phyloP scores from a whole-genome alignment of 2,888 invertebrate genomes.

The Nephrotoma flavescens region DNA sequence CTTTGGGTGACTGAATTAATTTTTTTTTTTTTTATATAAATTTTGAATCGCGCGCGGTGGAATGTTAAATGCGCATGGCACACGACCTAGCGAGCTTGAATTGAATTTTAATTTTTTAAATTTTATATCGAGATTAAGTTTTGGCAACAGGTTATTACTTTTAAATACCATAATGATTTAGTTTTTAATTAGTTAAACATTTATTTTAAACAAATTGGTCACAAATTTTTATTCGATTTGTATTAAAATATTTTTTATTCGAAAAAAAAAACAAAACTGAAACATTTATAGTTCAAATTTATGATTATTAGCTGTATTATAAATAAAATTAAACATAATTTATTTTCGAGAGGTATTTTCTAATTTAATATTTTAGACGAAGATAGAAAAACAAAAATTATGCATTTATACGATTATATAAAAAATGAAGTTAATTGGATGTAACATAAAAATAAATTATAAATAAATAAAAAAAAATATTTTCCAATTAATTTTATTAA shows the following conservation, averaged over 20 bases:
- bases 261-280: neutral
- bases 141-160: neutral
- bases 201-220: neutral
- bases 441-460: neutral
- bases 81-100: neutral
- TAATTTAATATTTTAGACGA: neutral
- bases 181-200: neutral
- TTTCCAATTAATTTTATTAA: neutral
- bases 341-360: neutral
- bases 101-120: neutral
- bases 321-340: neutral
- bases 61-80: neutral
- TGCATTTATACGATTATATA: neutral
- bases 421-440: neutral
- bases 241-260: neutral
- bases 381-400: neutral
- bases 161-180: neutral
- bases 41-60: neutral
- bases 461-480: neutral
- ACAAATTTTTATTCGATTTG: neutral
- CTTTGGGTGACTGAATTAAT: too few relatives aligned
- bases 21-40: neutral
- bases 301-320: neutral
- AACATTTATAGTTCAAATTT: neutral
- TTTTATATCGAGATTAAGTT: neutral